These are phyloP conservation scores for human (Homo sapiens) DNA, from an alignment of 2,113 vertebrate genomes.

Conservation along the genomic window DNA sequence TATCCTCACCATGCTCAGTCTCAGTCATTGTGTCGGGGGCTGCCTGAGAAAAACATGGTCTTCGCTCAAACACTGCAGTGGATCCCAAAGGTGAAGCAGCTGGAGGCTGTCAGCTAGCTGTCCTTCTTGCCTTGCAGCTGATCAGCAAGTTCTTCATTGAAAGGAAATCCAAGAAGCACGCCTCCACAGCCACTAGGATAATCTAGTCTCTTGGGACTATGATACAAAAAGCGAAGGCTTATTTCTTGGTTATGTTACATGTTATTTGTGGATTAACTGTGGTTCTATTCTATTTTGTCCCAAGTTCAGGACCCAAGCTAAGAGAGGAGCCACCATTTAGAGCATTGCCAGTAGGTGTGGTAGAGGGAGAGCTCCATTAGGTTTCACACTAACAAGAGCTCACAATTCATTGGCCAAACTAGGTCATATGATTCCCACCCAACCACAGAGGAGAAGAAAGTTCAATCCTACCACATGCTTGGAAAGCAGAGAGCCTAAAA, in stretches of 20 bases:
- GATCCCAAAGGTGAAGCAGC: background rate
- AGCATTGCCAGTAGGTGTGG: background rate
- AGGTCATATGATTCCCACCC: background rate
- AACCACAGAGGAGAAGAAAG: background rate
- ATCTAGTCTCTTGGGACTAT: background rate
- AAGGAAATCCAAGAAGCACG: background rate
- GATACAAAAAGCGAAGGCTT: background rate
- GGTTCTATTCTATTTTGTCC: constrained; percentile 4
- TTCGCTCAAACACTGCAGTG: background rate
- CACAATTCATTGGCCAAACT: background rate
- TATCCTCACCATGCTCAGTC: background rate
- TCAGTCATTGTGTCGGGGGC: background rate
- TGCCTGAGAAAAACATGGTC: background rate
- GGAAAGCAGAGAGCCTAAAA: background rate
- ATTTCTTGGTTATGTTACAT: background rate
- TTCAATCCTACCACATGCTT: background rate
- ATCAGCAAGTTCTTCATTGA: background rate
- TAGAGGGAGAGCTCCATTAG: background rate
- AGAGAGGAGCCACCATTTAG: background rate
- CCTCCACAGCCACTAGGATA: background rate
- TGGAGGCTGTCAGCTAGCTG: background rate
- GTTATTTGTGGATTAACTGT: background rate
- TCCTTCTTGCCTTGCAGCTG: background rate
- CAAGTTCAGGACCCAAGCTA: constrained; percentile 14
- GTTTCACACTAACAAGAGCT: background rate